A percentile compares a stretch with the other conserved stretches of the same genome.
Conservation (phyloP, 2,797 vertebrate genomes). For the Brachymystax lenok region DNA sequence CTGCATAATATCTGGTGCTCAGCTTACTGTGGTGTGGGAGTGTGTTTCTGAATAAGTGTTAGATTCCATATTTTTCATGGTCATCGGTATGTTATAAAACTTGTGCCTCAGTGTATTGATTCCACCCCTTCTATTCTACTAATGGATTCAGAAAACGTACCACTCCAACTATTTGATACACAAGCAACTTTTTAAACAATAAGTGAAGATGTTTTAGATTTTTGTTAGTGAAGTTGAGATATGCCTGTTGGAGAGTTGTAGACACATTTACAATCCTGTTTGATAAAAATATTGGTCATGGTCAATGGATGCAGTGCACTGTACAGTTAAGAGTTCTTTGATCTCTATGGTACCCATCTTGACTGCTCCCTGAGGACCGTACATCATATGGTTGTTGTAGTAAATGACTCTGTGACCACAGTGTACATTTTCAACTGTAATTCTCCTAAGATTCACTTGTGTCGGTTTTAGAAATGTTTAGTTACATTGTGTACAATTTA, state of each 20-base stretch:
- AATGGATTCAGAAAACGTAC: not conserved
- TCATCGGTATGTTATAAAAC: not conserved
- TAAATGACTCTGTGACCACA: constrained; percentile 10
- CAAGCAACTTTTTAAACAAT: constrained; percentile 10
- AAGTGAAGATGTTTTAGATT: constrained; percentile 8
- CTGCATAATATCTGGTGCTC: constrained; percentile 11
- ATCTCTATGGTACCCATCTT: constrained; percentile 15
- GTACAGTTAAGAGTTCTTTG: constrained; percentile 4
- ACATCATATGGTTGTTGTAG: constrained; percentile 2
- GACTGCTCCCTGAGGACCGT: constrained; percentile 1
- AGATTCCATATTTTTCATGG: constrained; percentile 2
- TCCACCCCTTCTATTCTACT: not conserved
- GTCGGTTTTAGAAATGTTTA: constrained; percentile 4
- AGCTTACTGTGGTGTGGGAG: not conserved
- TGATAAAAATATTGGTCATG: constrained; percentile 19
- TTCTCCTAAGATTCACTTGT: not conserved
- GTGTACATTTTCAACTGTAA: not conserved
- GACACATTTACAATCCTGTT: constrained; percentile 18
- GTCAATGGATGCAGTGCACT: constrained; percentile 10
- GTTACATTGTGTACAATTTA: not conserved
- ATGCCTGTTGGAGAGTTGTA: constrained; percentile 11
- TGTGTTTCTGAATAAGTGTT: constrained; percentile 12
- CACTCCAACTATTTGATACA: constrained; percentile 4
- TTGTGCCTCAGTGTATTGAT: not conserved
- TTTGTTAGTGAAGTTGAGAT: constrained; percentile 13